These are phyloP conservation scores for Thalassophryne amazonica DNA, from an alignment of 2,797 vertebrate species.

Conservation along the genomic window DNA sequence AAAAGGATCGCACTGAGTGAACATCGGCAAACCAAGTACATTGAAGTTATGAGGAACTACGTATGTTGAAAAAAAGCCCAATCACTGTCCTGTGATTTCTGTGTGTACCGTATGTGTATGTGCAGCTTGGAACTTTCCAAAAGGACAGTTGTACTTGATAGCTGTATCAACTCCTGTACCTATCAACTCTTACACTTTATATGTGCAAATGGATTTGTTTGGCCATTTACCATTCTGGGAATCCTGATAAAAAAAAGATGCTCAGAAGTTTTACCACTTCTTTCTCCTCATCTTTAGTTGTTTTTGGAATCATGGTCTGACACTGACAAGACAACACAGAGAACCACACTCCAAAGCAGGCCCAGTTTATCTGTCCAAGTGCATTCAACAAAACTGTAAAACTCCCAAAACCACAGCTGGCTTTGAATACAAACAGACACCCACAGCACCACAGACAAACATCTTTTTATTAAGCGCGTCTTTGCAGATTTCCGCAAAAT, in stretches of 20 bases:
- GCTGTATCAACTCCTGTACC: too few relatives aligned
- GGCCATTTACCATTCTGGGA: not conserved
- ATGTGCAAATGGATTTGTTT: too few relatives aligned
- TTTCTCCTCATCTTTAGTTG: not conserved
- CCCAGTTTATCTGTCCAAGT: not conserved
- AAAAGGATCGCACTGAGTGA: too few relatives aligned
- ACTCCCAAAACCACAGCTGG: not conserved
- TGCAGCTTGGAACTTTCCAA: too few relatives aligned
- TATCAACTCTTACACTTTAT: too few relatives aligned
- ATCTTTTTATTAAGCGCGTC: slow-evolving; percentile 15
- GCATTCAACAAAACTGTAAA: slow-evolving; percentile 1
- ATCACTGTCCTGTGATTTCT: too few relatives aligned
- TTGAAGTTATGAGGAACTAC: too few relatives aligned
- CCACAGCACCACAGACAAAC: slow-evolving; percentile 14
- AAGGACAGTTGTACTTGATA: too few relatives aligned
- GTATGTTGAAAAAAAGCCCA: too few relatives aligned
- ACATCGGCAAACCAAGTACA: too few relatives aligned
- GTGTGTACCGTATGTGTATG: too few relatives aligned
- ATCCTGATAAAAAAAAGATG: not conserved
- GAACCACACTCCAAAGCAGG: not conserved
- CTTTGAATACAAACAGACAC: slow-evolving; percentile 5
- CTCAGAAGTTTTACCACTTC: not conserved
- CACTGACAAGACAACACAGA: not conserved
- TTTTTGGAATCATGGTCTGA: not conserved
- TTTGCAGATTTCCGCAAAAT: slow-evolving; percentile 29